Percentiles rank a stretch among this genome's conserved stretches.
These are phyloP conservation scores for Brachymystax lenok DNA, from an alignment of 2,797 vertebrate genomes.

Conservation along the genomic window DNA sequence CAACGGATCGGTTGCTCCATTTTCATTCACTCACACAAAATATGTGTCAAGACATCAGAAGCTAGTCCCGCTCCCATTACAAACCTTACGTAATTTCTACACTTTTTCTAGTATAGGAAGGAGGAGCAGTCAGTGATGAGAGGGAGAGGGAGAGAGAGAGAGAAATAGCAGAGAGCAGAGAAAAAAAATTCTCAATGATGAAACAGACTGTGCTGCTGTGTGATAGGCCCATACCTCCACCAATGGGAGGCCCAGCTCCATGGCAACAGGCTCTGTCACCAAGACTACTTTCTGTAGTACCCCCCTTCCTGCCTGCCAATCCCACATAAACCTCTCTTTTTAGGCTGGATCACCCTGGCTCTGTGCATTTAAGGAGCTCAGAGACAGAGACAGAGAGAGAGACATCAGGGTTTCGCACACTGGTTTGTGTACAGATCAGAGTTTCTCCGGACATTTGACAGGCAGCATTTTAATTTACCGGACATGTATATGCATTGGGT, in stretches of 20 bases:
- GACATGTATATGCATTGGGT: too few relatives aligned
- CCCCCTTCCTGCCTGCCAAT: slow-evolving; percentile 43
- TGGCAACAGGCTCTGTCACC: slow-evolving; percentile 91
- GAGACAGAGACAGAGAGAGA: not conserved
- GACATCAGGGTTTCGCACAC: not conserved
- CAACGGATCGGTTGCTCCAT: not conserved
- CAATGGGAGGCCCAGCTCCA: slow-evolving; percentile 87
- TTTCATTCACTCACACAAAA: slow-evolving; percentile 23
- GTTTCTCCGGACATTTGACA: too few relatives aligned
- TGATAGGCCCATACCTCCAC: slow-evolving; percentile 82
- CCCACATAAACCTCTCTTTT: slow-evolving; percentile 65
- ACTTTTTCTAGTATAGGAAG: slow-evolving; percentile 48
- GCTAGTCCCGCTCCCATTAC: slow-evolving; percentile 58
- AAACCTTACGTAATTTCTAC: slow-evolving; percentile 68
- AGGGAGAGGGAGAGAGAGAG: slow-evolving; percentile 38
- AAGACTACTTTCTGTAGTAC: slow-evolving; percentile 74
- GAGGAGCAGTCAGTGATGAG: slow-evolving; percentile 14
- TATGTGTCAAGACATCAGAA: slow-evolving; percentile 52
- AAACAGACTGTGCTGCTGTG: slow-evolving; percentile 75
- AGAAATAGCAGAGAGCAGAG: slow-evolving; percentile 37
- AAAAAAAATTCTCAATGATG: slow-evolving; percentile 86
- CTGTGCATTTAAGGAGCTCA: not conserved
- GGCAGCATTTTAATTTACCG: too few relatives aligned
- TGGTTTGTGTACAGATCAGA: not conserved
- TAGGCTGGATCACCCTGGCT: slow-evolving; percentile 39